Conservation (phyloP, 2,888 invertebrate species). For the Sarcophaga caerulescens region DNA sequence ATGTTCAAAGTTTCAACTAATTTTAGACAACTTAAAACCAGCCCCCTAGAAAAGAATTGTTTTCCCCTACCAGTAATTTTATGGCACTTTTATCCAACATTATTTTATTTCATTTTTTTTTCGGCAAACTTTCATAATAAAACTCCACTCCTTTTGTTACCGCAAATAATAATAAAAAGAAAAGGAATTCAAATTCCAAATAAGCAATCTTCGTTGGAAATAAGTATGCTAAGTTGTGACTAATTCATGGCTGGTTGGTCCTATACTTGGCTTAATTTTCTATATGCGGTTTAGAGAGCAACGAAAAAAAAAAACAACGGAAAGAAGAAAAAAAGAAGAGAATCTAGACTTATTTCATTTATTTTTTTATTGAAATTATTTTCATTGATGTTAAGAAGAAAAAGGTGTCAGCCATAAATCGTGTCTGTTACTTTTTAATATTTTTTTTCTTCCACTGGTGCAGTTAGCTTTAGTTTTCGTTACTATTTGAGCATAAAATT, state of each 20-base stretch:
- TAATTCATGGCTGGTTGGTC: constrained; percentile 26
- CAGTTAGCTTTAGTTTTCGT: not conserved
- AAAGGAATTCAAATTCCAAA: not conserved
- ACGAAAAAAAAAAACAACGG: not conserved
- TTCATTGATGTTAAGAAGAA: constrained; percentile 56
- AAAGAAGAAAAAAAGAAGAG: no score
- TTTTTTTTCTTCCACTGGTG: constrained; percentile 29
- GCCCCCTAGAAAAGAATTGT: no score
- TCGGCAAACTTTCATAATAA: constrained; percentile 1
- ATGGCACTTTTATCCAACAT: constrained; percentile 4
- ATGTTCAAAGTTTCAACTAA: no score
- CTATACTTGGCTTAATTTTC: constrained; percentile 24
- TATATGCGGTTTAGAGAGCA: constrained; percentile 11
- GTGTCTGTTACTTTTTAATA: constrained; percentile 51
- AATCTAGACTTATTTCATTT: constrained; percentile 22
- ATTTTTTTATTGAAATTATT: constrained; percentile 47
- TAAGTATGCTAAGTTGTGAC: constrained; percentile 31
- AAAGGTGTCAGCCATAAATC: constrained; percentile 71
- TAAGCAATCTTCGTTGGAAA: not conserved
- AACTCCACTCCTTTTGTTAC: constrained; percentile 5
- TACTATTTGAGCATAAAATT: constrained; percentile 19
- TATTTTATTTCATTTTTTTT: not conserved
- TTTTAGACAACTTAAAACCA: no score
- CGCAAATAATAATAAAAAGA: not conserved
- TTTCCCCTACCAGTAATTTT: constrained; percentile 11